phyloP scores from a whole-genome alignment of 2,797 vertebrate species.

The Scomberomorus guttatus region DNA sequence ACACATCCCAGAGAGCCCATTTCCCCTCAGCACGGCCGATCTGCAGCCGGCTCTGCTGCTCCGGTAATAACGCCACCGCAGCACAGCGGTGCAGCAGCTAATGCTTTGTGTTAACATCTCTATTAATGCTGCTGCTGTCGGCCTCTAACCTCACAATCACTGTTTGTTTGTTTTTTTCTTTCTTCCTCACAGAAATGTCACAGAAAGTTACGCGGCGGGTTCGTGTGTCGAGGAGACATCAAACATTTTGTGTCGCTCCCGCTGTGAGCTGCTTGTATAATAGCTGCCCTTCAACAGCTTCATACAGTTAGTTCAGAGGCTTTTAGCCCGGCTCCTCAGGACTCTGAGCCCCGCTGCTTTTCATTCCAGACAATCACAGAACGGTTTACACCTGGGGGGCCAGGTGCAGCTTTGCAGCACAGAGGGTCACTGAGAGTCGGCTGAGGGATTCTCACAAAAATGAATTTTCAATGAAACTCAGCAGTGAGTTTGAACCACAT shows the following conservation, averaged over 20 bases:
- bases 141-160: not conserved
- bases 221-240: constrained; percentile 6
- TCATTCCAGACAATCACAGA: constrained; percentile 30
- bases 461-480: not conserved
- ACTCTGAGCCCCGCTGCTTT: constrained; percentile 21
- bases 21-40: not conserved
- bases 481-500: not conserved
- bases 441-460: not conserved
- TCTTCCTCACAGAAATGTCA: not conserved
- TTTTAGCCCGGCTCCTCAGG: constrained; percentile 8
- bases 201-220: not conserved
- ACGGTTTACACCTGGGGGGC: not conserved
- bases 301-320: not conserved
- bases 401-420: not conserved
- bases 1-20: constrained; percentile 17
- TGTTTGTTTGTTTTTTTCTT: not conserved
- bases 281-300: constrained; percentile 5
- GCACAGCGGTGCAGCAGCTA: constrained; percentile 16
- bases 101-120: constrained; percentile 47
- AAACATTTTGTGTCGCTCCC: not conserved
- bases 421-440: not conserved
- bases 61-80: not conserved
- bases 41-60: not conserved
- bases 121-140: not conserved
- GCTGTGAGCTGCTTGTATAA: constrained; percentile 10